phyloP scores from a whole-genome alignment of 2,888 invertebrate species.

The Machimus atricapillus region DNA sequence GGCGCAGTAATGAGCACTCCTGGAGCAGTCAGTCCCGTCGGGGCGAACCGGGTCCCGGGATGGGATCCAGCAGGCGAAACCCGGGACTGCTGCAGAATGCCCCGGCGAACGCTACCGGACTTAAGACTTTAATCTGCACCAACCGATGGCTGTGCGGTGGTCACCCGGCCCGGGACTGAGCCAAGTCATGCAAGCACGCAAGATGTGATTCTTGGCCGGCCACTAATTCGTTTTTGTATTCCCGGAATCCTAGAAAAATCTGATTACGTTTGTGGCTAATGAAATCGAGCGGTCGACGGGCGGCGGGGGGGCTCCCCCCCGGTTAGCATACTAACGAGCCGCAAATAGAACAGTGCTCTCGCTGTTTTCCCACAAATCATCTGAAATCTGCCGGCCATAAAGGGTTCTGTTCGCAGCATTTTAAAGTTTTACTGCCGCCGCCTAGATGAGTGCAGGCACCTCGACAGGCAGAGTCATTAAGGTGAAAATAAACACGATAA shows the following conservation, averaged over 20 bases:
- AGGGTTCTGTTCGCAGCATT: not conserved
- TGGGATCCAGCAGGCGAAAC: not conserved
- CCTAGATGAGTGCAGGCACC: not conserved
- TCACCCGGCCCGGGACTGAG: not conserved
- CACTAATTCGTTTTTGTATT: slow-evolving; percentile 16
- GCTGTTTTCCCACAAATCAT: slow-evolving; percentile 6
- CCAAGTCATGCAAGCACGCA: slow-evolving; percentile 32
- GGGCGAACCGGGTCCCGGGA: not conserved
- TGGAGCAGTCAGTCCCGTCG: not conserved
- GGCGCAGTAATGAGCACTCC: not conserved
- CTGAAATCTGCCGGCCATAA: not conserved
- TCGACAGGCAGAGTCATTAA: slow-evolving; percentile 1
- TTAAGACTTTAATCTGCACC: slow-evolving; percentile 20
- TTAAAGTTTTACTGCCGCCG: not conserved
- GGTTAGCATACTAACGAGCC: not conserved
- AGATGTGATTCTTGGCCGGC: slow-evolving; percentile 2
- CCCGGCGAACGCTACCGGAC: not conserved
- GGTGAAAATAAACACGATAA: slow-evolving; percentile 14
- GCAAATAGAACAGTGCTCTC: not conserved
- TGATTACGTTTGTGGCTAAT: not conserved
- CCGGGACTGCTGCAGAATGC: not conserved
- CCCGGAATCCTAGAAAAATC: not conserved
- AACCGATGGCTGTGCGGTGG: slow-evolving; percentile 5
- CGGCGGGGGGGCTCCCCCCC: not conserved
- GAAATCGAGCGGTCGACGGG: not conserved